phyloP scores from a whole-genome alignment of 1,140 invertebrate species.

The Stegodyphus mimosarum region DNA sequence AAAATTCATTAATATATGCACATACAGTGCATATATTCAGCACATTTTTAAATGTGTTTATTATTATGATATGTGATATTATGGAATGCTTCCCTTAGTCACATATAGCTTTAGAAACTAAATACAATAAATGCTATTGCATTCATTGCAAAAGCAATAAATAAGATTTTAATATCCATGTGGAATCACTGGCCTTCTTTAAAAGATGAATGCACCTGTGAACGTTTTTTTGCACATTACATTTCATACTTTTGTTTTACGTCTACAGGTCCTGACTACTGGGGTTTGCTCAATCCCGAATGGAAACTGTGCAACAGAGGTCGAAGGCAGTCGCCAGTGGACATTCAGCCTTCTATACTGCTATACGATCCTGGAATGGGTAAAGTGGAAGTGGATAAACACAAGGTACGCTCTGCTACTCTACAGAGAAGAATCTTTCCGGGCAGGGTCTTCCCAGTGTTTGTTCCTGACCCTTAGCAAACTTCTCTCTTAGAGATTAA shows the following conservation, averaged over 20 bases:
- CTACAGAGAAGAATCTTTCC: background rate
- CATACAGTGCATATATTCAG: too few relatives aligned
- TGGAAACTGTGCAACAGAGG: conserved; percentile 97
- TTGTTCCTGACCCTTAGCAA: conserved; percentile 23
- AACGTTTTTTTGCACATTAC: conserved; percentile 20
- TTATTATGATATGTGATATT: too few relatives aligned
- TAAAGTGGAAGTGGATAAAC: conserved; percentile 86
- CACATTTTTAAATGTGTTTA: too few relatives aligned
- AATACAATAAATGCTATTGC: too few relatives aligned
- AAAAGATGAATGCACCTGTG: conserved; percentile 7
- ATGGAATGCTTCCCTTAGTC: too few relatives aligned
- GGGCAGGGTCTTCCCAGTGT: conserved; percentile 20
- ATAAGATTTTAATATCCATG: too few relatives aligned
- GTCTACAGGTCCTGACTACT: conserved; percentile 87
- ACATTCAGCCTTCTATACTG: conserved; percentile 91
- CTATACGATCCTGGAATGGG: conserved; percentile 93
- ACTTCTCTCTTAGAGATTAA: conserved; percentile 42
- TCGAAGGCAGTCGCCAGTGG: conserved; percentile 92
- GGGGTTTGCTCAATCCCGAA: conserved; percentile 95
- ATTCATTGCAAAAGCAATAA: too few relatives aligned
- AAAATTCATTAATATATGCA: too few relatives aligned
- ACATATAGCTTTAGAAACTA: too few relatives aligned
- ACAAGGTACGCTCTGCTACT: conserved; percentile 61
- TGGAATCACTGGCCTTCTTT: background rate
- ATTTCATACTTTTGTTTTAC: background rate